Evolutionary conservation across 2,113 vertebrate species (phyloP).

Genomic region (Mystacornis crossleyi): DNA sequence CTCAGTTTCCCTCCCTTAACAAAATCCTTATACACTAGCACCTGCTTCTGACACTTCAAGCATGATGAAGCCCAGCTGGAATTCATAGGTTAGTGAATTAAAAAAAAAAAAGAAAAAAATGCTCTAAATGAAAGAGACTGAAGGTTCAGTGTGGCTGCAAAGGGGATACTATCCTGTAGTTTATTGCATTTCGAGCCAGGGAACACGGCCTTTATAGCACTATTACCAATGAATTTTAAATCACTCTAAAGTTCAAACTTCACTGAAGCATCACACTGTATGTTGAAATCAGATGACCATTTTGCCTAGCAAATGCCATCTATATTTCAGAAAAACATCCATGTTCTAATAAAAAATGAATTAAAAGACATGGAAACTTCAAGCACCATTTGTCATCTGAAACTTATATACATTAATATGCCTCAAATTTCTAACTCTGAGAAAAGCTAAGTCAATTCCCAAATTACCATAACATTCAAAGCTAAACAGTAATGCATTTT

Average conservation of each 20-base stretch:
- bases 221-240: constrained; percentile 76
- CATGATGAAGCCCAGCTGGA: not conserved
- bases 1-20: not conserved
- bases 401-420: constrained; percentile 74
- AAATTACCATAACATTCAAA: constrained; percentile 79
- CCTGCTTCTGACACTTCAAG: constrained; percentile 32
- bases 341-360: constrained; percentile 84
- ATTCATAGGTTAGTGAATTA: constrained; percentile 16
- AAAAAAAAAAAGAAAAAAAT: not conserved
- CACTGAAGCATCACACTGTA: constrained; percentile 72
- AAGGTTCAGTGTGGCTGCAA: constrained; percentile 14
- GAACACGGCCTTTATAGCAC: constrained; percentile 62
- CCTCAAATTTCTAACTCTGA: constrained; percentile 68
- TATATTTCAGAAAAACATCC: constrained; percentile 77
- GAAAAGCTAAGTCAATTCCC: constrained; percentile 80
- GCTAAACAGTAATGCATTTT: constrained; percentile 83
- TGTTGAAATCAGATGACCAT: constrained; percentile 74
- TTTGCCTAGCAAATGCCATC: constrained; percentile 80
- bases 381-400: constrained; percentile 78
- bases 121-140: constrained; percentile 26
- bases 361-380: constrained; percentile 78
- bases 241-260: constrained; percentile 76
- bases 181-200: constrained; percentile 53
- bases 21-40: not conserved
- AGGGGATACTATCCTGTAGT: constrained; percentile 2